These are phyloP conservation scores for Pteronura brasiliensis DNA, from an alignment of 2,113 vertebrate species.

Conservation along the genomic window DNA sequence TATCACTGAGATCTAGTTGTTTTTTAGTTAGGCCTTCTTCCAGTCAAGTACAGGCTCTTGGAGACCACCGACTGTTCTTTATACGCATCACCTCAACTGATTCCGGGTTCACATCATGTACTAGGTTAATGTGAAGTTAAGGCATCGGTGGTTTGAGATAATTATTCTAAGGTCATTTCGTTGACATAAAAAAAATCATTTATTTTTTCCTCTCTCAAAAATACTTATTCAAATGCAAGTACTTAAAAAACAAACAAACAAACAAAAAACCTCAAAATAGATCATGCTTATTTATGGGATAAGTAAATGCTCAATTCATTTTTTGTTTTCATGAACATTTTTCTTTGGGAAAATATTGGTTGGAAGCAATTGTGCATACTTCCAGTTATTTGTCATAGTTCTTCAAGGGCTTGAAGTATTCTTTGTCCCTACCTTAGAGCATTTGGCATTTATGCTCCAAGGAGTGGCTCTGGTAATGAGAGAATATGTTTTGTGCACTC, in stretches of 20 bases:
- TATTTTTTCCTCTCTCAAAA: background rate
- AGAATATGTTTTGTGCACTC: constrained; percentile 73
- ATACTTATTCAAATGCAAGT: background rate
- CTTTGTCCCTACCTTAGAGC: constrained; percentile 61
- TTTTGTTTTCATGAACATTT: constrained; percentile 17
- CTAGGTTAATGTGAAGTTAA: background rate
- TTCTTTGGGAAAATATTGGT: constrained; percentile 58
- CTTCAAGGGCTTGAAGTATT: constrained; percentile 64
- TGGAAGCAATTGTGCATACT: constrained; percentile 41
- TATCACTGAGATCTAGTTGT: background rate
- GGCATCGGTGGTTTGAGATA: background rate
- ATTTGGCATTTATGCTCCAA: constrained; percentile 64
- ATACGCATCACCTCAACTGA: background rate
- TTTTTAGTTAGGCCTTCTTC: background rate
- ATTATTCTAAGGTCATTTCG: background rate
- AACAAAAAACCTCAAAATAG: background rate
- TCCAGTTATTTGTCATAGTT: constrained; percentile 67
- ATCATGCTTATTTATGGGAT: background rate
- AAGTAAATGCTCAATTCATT: background rate
- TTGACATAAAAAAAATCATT: background rate
- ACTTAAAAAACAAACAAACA: background rate
- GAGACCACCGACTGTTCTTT: background rate
- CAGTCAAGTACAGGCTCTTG: background rate
- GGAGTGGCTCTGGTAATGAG: constrained; percentile 68
- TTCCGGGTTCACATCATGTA: background rate